These are phyloP conservation scores for Dunckerocampus dactyliophorus DNA, from an alignment of 2,113 vertebrate species.

Conservation along the genomic window DNA sequence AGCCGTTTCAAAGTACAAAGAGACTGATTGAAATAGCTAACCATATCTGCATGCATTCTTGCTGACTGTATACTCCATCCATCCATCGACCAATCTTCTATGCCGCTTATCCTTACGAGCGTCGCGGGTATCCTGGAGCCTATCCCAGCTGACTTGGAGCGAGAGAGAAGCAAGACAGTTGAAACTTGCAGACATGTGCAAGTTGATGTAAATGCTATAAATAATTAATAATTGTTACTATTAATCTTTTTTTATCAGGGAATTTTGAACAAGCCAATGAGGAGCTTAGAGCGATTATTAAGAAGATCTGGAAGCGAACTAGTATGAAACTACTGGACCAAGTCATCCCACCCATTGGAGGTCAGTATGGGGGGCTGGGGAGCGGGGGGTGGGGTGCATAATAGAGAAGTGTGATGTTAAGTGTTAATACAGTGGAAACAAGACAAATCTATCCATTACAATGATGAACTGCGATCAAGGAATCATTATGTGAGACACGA, in stretches of 20 bases:
- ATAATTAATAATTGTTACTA: background rate
- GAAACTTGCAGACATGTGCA: background rate
- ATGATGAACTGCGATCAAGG: no score
- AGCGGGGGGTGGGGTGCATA: background rate
- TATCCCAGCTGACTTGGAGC: no score
- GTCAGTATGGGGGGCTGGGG: constrained; percentile 47
- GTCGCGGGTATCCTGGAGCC: no score
- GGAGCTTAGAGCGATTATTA: constrained; percentile 93
- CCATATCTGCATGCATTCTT: background rate
- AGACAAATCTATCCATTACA: no score
- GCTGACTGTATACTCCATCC: background rate
- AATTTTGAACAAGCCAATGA: constrained; percentile 97
- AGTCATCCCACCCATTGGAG: constrained; percentile 96
- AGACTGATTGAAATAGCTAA: background rate
- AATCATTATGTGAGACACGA: no score
- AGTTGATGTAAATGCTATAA: no score
- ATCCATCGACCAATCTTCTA: no score
- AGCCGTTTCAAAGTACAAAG: background rate
- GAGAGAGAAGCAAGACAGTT: background rate
- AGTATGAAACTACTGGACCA: constrained; percentile 99
- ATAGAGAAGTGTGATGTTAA: background rate
- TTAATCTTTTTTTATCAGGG: constrained; percentile 63
- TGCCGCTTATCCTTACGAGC: no score
- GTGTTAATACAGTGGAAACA: background rate
- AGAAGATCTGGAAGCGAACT: constrained; percentile 97